Evolutionary conservation across 2,888 invertebrate genomes (phyloP).

Genomic region (Podotricha telesiphe): DNA sequence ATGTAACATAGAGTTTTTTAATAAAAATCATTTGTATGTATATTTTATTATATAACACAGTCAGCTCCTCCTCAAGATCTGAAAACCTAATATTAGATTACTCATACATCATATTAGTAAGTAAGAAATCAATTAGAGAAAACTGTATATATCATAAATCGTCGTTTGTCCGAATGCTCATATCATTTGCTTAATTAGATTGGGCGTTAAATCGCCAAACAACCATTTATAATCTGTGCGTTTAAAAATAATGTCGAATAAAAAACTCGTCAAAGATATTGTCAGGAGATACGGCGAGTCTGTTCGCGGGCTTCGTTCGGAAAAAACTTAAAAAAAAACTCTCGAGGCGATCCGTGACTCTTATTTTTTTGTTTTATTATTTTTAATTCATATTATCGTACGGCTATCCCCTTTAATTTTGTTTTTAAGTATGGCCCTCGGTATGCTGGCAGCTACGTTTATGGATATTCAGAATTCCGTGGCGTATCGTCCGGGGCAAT

Average conservation of each 20-base stretch:
- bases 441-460: constrained; percentile 82
- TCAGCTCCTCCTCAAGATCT: background rate
- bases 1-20: too few relatives aligned
- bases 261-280: constrained; percentile 84
- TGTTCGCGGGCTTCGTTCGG: constrained; percentile 78
- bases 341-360: constrained; percentile 83
- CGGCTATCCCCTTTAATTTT: constrained; percentile 84
- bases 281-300: constrained; percentile 77
- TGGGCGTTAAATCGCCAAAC: constrained; percentile 84
- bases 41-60: too few relatives aligned
- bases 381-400: constrained; percentile 84
- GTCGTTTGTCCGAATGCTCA: constrained; percentile 66
- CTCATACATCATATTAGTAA: constrained; percentile 45
- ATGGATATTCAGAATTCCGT: constrained; percentile 82
- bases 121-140: constrained; percentile 72
- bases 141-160: constrained; percentile 57
- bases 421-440: constrained; percentile 83
- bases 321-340: constrained; percentile 71
- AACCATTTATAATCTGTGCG: constrained; percentile 83
- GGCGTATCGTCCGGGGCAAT: constrained; percentile 72
- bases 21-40: too few relatives aligned
- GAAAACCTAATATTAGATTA: background rate
- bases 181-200: constrained; percentile 84
- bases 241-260: constrained; percentile 82
- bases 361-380: constrained; percentile 83